Evolutionary conservation across 1,140 invertebrate genomes (phyloP).

Genomic region (Nasonia giraulti): DNA sequence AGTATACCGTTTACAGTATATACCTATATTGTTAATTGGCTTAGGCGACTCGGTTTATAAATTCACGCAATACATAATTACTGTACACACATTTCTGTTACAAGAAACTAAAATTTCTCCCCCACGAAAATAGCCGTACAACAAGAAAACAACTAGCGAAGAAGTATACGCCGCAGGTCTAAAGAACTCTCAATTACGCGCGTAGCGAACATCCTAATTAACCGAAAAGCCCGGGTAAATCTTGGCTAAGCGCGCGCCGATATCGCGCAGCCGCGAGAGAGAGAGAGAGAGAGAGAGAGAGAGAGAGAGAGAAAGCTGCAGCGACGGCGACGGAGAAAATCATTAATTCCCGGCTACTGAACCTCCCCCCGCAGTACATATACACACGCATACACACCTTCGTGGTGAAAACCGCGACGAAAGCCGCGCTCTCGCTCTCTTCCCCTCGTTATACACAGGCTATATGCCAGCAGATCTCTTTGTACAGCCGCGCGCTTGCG

Average conservation of each 20-base stretch:
- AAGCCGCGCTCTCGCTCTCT: neutral
- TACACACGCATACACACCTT: neutral
- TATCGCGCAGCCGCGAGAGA: conserved; percentile 20
- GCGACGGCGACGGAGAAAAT: conserved; percentile 40
- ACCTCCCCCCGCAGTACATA: neutral
- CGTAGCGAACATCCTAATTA: conserved; percentile 41
- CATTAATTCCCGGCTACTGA: conserved; percentile 47
- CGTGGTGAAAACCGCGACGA: neutral
- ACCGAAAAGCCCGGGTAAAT: conserved; percentile 36
- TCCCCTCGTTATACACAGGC: neutral
- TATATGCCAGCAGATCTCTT: neutral
- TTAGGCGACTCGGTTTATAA: no score
- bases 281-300: conserved; percentile 27
- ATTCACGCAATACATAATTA: no score
- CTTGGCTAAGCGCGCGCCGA: conserved; percentile 21
- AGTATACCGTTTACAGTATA: no score
- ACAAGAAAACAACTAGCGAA: neutral
- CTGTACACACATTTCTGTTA: no score
- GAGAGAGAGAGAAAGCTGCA: conserved; percentile 22
- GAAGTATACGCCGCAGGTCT: neutral
- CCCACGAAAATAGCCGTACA: no score
- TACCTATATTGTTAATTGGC: no score
- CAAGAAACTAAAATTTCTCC: no score
- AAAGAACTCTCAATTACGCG: conserved; percentile 28
- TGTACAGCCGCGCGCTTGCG: neutral